Evolutionary conservation across 2,797 vertebrate species (phyloP), one percentile per base, ranked within the genome.

Genomic region (Borostomias antarcticus): DNA sequence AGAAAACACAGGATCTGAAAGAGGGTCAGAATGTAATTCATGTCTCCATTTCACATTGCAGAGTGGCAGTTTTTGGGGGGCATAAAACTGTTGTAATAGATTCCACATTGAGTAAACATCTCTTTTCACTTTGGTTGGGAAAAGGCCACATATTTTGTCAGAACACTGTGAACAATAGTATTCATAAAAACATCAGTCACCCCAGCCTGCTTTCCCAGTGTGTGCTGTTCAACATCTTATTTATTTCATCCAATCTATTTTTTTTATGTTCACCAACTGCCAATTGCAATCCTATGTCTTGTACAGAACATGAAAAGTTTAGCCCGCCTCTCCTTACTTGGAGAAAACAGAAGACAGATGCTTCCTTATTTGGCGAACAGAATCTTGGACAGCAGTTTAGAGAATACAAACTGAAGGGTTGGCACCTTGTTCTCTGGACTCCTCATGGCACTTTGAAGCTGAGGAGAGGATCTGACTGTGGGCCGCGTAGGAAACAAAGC

Each of bases 1-100:
- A 71, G 96, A 92, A 78, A 98, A 95, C 58, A 93, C 83, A 28
- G 94, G 89, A 88, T 98, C 97, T 98, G 86, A 72, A 88, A 76
- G 10, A 63, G 35, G 72, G 0, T 8, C 26, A 79, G 25, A 52
- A n/a, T n/a, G n/a, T n/a, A n/a, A n/a, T n/a, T n/a, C n/a, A n/a
- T n/a, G n/a, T n/a, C n/a, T n/a, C n/a, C n/a, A n/a, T n/a, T n/a
- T n/a, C n/a, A n/a, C n/a, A n/a, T n/a, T n/a, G n/a, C n/a, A n/a
- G n/a, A n/a, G n/a, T n/a, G n/a, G n/a, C n/a, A n/a, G n/a, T n/a
- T n/a, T n/a, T n/a, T n/a, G n/a, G n/a, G n/a, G n/a, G n/a, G n/a
- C n/a, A n/a, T n/a, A n/a, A n/a, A n/a, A n/a, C n/a, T n/a, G n/a
- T n/a, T n/a, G n/a, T n/a, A n/a, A 51, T 23, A 58, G 6, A 3